Evolutionary conservation across 2,888 invertebrate species (phyloP), one percentile per base, ranked within the genome.

Genomic region (Archaeoteleia sp.): DNA sequence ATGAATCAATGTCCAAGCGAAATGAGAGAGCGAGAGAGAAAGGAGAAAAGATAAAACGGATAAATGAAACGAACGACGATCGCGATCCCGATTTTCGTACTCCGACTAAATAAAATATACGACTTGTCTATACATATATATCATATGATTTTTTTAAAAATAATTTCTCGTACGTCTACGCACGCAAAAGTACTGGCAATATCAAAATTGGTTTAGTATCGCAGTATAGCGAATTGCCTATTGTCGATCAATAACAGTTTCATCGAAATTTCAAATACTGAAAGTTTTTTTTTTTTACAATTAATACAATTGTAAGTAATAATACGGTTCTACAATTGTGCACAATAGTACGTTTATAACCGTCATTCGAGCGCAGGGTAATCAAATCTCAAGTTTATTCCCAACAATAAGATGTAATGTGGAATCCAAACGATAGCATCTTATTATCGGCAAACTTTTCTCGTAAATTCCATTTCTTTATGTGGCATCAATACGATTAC

Each of bases 1-100:
- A 78, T 78, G 80, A 79, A 81, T 81, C 79, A 79, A 81, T 80
- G 79, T 80, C 80, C 54, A 63, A 67, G 45, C 35, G 72, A 61
- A 72, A 72, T 69, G 70, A 67, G 65, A 58, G 51, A 51, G 43
- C 23, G 37, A n/a, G 55, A 68, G 67, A 67, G 54, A 62, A 17
- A 13, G 23, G 49, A n/a, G 29, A 49, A 51, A 57, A 67, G 60
- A 67, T 55, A 60, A 54, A 25, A 60, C 32, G 55, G 61, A 58
- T 60, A 48, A 53, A 66, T 60, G 58, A 66, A 66, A 60, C 58
- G 60, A 60, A 60, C 58, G 66, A 66, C 60, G 58, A 60, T 54
- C 37, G 58, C 48, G 48, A 66, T 60, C 48, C 66, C 12, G 53
- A 66, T 66, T 66, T 66, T 58, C 65, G 51, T 45, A 39, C 40